These are phyloP conservation scores for Tachysurus fulvidraco DNA, from an alignment of 2,113 vertebrate species.

Conservation along the genomic window DNA sequence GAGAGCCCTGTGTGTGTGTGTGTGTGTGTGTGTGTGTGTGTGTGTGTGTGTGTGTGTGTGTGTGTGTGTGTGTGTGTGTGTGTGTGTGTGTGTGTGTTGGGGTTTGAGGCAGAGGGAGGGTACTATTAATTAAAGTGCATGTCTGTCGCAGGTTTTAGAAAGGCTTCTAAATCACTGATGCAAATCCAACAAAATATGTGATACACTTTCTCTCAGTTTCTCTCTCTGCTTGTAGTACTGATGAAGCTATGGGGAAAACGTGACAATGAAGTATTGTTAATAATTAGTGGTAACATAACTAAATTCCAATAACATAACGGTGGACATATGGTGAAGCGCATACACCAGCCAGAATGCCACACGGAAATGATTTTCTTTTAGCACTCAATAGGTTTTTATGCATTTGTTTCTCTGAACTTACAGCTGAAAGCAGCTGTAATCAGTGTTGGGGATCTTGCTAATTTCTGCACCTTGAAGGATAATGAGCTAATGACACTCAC, in stretches of 20 bases:
- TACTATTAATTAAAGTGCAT: constrained; percentile 57
- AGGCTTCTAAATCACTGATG: constrained; percentile 57
- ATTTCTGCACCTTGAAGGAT: not conserved
- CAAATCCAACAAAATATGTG: constrained; percentile 48
- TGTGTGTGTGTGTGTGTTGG: constrained; percentile 13
- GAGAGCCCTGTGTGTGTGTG: constrained; percentile 38
- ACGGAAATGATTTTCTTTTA: not conserved
- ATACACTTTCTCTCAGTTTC: constrained; percentile 11
- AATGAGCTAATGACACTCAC: not conserved
- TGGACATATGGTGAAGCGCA: constrained; percentile 3
- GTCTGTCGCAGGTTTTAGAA: constrained; percentile 54
- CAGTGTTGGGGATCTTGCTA: not conserved
- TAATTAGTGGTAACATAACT: constrained; percentile 11
- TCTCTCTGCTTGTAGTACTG: constrained; percentile 5
- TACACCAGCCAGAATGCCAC: not conserved
- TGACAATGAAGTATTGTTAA: not conserved
- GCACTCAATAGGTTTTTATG: not conserved
- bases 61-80: constrained; percentile 17
- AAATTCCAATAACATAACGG: constrained; percentile 30
- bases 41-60: constrained; percentile 19
- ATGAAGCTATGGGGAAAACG: not conserved
- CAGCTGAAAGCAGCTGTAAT: not conserved
- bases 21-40: constrained; percentile 17
- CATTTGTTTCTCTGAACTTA: not conserved
- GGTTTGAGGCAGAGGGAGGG: not conserved